Conservation (phyloP, 2,888 invertebrate species). For the Bursaphelenchus okinawaensis region DNA sequence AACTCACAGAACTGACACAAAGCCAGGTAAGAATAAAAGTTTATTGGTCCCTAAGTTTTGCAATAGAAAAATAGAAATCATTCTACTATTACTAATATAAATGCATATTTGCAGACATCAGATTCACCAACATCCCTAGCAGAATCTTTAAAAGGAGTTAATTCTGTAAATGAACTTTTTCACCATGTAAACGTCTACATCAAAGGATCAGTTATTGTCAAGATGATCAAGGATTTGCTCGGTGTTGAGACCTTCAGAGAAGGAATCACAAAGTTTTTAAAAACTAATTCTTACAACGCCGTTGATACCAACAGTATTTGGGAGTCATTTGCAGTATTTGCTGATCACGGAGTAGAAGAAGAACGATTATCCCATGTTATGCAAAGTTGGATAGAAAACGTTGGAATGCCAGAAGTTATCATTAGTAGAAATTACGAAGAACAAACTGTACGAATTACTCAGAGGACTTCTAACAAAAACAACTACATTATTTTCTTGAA, state of each 20-base stretch:
- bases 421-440: constrained; percentile 51
- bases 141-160: constrained; percentile 11
- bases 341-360: constrained; percentile 52
- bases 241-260: constrained; percentile 44
- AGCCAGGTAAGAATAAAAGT: constrained; percentile 23
- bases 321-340: constrained; percentile 42
- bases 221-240: constrained; percentile 50
- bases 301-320: constrained; percentile 44
- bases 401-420: constrained; percentile 51
- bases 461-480: constrained; percentile 31
- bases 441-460: constrained; percentile 37
- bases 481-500: constrained; percentile 32
- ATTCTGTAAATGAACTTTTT: constrained; percentile 70
- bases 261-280: constrained; percentile 38
- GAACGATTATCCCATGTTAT: constrained; percentile 40
- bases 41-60: background rate
- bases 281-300: constrained; percentile 43
- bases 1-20: constrained; percentile 34
- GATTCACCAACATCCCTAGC: constrained; percentile 33
- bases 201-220: constrained; percentile 52
- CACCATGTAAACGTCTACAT: constrained; percentile 58
- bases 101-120: constrained; percentile 20
- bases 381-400: constrained; percentile 51
- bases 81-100: constrained; percentile 9
- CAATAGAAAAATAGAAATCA: constrained; percentile 7